These are phyloP conservation scores for Leptoclinus maculatus DNA, from an alignment of 2,797 vertebrate species.

Conservation along the genomic window DNA sequence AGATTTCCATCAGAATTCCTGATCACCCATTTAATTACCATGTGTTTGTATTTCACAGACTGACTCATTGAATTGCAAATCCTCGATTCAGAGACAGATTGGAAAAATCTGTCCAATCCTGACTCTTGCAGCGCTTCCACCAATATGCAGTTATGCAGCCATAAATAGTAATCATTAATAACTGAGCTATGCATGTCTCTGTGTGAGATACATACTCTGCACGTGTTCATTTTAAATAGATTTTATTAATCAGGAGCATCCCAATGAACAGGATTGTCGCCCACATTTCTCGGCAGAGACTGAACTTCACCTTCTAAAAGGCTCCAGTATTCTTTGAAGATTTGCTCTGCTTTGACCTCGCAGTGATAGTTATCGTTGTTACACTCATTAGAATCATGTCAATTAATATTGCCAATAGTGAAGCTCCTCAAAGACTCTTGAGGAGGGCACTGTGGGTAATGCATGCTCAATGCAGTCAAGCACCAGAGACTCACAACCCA, in stretches of 20 bases:
- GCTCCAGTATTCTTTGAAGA: background rate
- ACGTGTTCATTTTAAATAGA: slow-evolving; percentile 13
- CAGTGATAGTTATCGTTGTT: background rate
- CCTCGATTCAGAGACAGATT: slow-evolving; percentile 51
- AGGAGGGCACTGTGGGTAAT: slow-evolving; percentile 57
- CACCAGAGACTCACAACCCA: slow-evolving; percentile 68
- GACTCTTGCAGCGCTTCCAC: slow-evolving; percentile 20
- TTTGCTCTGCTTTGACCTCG: background rate
- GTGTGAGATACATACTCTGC: background rate
- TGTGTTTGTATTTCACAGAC: slow-evolving; percentile 59
- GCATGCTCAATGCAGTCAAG: slow-evolving; percentile 61
- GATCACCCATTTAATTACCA: slow-evolving; percentile 43
- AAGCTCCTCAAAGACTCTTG: slow-evolving; percentile 32
- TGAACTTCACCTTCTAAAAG: background rate
- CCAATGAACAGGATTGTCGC: background rate
- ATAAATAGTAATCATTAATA: slow-evolving; percentile 35
- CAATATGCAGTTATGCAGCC: slow-evolving; percentile 12
- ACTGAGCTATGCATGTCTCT: slow-evolving; percentile 7
- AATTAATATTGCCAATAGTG: slow-evolving; percentile 17
- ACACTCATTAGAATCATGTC: slow-evolving; percentile 25
- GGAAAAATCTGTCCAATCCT: slow-evolving; percentile 43
- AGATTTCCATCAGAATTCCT: slow-evolving; percentile 24
- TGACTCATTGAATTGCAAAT: slow-evolving; percentile 62
- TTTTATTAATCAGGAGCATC: background rate
- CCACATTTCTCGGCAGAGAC: background rate